Evolutionary conservation across 2,888 invertebrate genomes (phyloP).

Genomic region (Ophion costatus): DNA sequence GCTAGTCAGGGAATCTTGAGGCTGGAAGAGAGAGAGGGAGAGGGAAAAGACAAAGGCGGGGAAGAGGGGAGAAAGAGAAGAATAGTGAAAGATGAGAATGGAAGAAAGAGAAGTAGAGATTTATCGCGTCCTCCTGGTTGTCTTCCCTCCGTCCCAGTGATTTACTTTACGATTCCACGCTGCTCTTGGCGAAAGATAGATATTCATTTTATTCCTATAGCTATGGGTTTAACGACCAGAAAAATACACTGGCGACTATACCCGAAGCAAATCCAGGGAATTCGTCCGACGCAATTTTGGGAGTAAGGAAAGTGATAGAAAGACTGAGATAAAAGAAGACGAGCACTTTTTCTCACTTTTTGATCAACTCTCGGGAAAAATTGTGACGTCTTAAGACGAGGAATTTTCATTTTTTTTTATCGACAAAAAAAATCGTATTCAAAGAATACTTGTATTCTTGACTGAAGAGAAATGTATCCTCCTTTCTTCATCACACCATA

Average conservation of each 20-base stretch:
- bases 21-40: not conserved
- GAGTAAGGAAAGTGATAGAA: constrained; percentile 3
- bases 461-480: too few species aligned
- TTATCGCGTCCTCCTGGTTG: constrained; percentile 62
- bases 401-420: not conserved
- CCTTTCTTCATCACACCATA: too few species aligned
- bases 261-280: constrained; percentile 21
- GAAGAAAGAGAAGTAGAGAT: constrained; percentile 35
- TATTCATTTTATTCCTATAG: constrained; percentile 59
- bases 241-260: constrained; percentile 56
- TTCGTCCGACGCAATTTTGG: constrained; percentile 39
- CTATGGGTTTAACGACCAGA: constrained; percentile 60
- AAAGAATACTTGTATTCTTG: not conserved
- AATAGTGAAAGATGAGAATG: not conserved
- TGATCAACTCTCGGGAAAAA: not conserved
- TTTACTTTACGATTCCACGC: constrained; percentile 63
- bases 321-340: not conserved
- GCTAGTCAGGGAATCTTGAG: not conserved
- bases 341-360: not conserved
- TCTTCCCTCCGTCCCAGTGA: constrained; percentile 48
- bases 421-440: not conserved
- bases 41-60: not conserved
- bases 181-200: constrained; percentile 59
- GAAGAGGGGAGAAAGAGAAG: constrained; percentile 24
- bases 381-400: not conserved